phyloP scores from a whole-genome alignment of 1,140 invertebrate species.

The Diachasma alloeum region DNA sequence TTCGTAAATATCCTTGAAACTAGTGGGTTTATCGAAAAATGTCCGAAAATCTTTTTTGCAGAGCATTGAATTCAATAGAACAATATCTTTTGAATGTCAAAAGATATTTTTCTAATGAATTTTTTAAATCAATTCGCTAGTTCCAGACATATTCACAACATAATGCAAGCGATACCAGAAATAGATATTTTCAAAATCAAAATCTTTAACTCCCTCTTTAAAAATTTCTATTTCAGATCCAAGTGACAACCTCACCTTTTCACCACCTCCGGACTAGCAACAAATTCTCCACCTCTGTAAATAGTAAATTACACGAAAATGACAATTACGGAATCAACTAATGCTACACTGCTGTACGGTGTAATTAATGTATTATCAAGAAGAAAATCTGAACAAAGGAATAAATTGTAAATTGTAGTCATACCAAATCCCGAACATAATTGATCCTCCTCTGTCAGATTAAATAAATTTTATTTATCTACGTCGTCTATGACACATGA shows the following conservation, averaged over 20 bases:
- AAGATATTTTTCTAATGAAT: no score
- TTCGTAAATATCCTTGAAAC: no score
- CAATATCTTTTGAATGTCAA: slow-evolving; percentile 5
- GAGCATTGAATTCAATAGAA: neutral
- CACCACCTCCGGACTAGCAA: slow-evolving; percentile 33
- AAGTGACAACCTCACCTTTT: slow-evolving; percentile 41
- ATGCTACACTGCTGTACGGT: neutral
- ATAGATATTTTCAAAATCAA: no score
- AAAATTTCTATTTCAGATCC: slow-evolving; percentile 51
- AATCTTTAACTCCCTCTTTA: neutral
- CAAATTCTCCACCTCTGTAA: slow-evolving; percentile 42
- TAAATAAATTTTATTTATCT: neutral
- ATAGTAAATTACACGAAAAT: slow-evolving; percentile 39
- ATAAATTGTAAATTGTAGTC: slow-evolving; percentile 31
- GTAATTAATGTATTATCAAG: slow-evolving; percentile 12
- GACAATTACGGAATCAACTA: neutral
- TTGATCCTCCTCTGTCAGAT: neutral
- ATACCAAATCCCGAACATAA: neutral
- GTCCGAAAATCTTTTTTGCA: slow-evolving; percentile 6
- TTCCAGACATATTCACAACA: no score
- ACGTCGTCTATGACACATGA: neutral
- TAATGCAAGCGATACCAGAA: no score
- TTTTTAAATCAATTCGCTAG: no score
- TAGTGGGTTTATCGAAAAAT: no score
- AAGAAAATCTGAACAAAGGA: slow-evolving; percentile 34